phyloP scores from a whole-genome alignment of 2,888 invertebrate species.

The Alloscopus bannaensis region DNA sequence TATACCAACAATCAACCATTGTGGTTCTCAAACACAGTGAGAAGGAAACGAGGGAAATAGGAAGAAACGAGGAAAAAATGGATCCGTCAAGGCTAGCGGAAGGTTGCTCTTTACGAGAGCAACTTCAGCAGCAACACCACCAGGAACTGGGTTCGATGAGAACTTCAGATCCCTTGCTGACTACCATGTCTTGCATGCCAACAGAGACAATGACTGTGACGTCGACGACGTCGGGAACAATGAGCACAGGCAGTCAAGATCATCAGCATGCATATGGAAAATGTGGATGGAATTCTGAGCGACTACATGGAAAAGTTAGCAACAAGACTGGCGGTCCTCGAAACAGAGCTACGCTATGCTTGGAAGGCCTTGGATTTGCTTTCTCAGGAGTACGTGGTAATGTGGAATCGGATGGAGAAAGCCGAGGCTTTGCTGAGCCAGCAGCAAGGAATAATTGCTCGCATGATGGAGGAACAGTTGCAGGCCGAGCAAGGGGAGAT shows the following conservation, averaged over 20 bases:
- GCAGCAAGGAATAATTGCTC: conserved; percentile 93
- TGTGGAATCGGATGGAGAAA: conserved; percentile 94
- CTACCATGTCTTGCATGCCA: conserved; percentile 62
- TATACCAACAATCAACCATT: conserved; percentile 38
- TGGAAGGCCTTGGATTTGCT: conserved; percentile 94
- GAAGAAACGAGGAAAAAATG: conserved; percentile 41
- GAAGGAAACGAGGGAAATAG: conserved; percentile 1
- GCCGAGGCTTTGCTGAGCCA: conserved; percentile 90
- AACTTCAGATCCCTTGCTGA: conserved; percentile 56
- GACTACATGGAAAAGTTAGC: conserved; percentile 89
- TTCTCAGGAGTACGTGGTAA: conserved; percentile 93
- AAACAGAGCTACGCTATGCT: conserved; percentile 93
- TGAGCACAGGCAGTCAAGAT: conserved; percentile 65
- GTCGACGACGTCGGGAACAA: conserved; percentile 56
- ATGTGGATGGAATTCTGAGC: conserved; percentile 79
- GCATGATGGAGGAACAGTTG: conserved; percentile 81
- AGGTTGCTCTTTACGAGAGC: conserved; percentile 17
- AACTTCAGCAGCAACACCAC: background rate
- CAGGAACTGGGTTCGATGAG: conserved; percentile 38
- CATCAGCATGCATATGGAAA: conserved; percentile 65
- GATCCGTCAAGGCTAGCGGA: conserved; percentile 59
- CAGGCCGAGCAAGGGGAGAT: conserved; percentile 65
- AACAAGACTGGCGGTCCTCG: conserved; percentile 89
- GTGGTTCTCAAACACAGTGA: background rate
- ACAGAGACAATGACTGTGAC: conserved; percentile 62